phyloP scores from a whole-genome alignment of 2,113 vertebrate species.

The Acrocephalus arundinaceus region DNA sequence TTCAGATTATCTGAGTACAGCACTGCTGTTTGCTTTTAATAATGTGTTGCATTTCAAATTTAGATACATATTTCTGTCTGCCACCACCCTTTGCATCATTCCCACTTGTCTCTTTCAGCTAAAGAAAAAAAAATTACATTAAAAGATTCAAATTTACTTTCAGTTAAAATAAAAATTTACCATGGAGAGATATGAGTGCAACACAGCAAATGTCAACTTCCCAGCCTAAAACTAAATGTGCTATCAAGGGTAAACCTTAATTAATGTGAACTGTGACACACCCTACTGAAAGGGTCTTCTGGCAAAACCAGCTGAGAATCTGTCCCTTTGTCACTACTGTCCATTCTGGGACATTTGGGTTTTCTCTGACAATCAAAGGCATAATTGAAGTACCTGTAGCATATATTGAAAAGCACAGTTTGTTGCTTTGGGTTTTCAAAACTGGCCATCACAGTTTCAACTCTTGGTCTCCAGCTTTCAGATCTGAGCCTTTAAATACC shows the following conservation, averaged over 20 bases:
- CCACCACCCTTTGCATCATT: neutral
- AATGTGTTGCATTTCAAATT: neutral
- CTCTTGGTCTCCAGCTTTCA: neutral
- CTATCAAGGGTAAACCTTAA: neutral
- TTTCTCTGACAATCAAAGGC: neutral
- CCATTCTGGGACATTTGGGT: neutral
- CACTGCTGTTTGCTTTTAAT: neutral
- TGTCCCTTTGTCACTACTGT: neutral
- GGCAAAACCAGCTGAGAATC: neutral
- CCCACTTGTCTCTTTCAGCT: neutral
- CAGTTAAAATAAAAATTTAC: neutral
- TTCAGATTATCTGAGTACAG: neutral
- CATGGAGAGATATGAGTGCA: neutral
- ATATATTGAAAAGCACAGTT: neutral
- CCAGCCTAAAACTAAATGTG: neutral
- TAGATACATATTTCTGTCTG: neutral
- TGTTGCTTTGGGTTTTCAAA: neutral
- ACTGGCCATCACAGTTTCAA: neutral
- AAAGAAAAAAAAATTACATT: neutral
- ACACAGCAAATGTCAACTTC: neutral
- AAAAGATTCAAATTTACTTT: neutral
- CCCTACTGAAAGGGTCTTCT: neutral
- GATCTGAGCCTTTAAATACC: neutral
- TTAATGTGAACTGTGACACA: neutral
- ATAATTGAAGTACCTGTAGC: neutral